Conservation (phyloP, 2,113 vertebrate species). For the Zapornia atra region DNA sequence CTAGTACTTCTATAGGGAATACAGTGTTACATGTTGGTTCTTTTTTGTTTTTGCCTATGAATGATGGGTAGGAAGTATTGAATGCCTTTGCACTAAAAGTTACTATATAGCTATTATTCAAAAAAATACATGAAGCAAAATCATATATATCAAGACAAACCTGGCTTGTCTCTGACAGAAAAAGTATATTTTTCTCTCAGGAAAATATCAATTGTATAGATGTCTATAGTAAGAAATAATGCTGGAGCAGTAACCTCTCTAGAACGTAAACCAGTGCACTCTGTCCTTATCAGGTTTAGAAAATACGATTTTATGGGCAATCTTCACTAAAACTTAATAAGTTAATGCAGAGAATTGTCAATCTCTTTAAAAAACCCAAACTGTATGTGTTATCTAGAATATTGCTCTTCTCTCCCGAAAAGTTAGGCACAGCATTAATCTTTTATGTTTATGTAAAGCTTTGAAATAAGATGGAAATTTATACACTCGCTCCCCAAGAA, state of each 20-base stretch:
- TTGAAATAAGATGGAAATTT: conserved; percentile 71
- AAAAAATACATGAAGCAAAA: not conserved
- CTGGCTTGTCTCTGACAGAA: not conserved
- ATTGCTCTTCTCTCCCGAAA: conserved; percentile 22
- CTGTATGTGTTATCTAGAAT: not conserved
- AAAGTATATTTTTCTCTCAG: not conserved
- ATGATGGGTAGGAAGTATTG: not conserved
- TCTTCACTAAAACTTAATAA: conserved; percentile 33
- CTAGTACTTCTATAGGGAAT: not conserved
- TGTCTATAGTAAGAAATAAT: not conserved
- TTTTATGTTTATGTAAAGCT: conserved; percentile 60
- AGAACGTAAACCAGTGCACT: not conserved
- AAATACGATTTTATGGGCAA: conserved; percentile 53
- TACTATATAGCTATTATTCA: not conserved
- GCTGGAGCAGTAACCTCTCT: not conserved
- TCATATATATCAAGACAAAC: not conserved
- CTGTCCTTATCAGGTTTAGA: conserved; percentile 1
- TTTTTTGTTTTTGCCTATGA: not conserved
- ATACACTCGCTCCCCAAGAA: conserved; percentile 55
- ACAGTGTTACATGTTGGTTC: not conserved
- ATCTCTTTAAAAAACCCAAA: not conserved
- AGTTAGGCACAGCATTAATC: not conserved
- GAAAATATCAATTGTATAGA: not conserved
- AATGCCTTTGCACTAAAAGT: not conserved
- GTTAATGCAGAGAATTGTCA: conserved; percentile 37